Evolutionary conservation across 2,113 vertebrate genomes (phyloP).

Genomic region (Burhinus oedicnemus): DNA sequence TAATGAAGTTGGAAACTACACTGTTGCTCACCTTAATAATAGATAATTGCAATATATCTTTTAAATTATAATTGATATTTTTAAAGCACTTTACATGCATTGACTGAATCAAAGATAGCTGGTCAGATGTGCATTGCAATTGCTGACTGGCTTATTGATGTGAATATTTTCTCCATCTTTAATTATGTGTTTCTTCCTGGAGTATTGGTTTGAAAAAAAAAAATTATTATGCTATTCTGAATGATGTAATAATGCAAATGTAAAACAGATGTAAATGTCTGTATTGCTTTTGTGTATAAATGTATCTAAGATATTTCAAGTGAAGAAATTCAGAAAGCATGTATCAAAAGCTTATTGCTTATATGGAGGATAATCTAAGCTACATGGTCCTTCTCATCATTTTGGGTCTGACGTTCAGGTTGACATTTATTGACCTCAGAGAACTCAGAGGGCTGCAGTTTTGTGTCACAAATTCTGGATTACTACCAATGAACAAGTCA

Average conservation of each 20-base stretch:
- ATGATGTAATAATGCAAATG: neutral
- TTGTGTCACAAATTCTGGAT: neutral
- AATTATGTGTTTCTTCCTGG: neutral
- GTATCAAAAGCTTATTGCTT: neutral
- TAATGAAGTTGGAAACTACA: neutral
- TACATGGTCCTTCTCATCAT: neutral
- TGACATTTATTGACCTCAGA: neutral
- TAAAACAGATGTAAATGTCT: neutral
- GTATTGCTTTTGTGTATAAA: neutral
- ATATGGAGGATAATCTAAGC: neutral
- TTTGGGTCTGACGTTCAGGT: neutral
- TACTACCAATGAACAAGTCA: neutral
- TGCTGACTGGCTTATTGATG: neutral
- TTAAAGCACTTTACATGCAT: neutral
- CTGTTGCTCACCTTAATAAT: neutral
- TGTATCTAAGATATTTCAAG: neutral
- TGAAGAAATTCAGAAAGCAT: neutral
- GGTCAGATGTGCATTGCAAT: neutral
- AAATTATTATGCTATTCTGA: neutral
- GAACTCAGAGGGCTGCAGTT: neutral
- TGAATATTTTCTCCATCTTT: neutral
- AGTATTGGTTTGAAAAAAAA: neutral
- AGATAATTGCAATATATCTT: neutral
- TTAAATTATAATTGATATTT: constrained; percentile 7
- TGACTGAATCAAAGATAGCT: neutral